Percentiles rank a stretch among this genome's conserved stretches.
phyloP scores from a whole-genome alignment of 1,140 invertebrate species.

The Drosophila pruinosa region DNA sequence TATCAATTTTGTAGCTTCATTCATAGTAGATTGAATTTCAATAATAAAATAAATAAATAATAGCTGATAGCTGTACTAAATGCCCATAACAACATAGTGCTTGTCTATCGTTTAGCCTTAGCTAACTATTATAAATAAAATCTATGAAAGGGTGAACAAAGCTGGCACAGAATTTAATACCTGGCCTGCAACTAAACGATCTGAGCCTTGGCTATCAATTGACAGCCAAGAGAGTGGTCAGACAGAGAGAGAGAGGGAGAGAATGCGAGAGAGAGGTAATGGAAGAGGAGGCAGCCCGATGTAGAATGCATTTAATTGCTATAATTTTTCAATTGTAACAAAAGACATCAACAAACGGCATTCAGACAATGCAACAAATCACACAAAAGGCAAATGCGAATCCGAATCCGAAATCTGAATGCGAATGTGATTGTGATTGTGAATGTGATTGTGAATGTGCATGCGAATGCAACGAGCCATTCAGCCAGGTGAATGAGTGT shows the following conservation, averaged over 20 bases:
- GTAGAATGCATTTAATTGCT: slow-evolving; percentile 66
- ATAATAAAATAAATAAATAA: no score
- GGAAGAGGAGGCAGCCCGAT: not conserved
- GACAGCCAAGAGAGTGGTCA: not conserved
- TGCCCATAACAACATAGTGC: not conserved
- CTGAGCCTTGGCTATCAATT: slow-evolving; percentile 45
- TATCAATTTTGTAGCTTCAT: no score
- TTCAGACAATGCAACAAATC: slow-evolving; percentile 60
- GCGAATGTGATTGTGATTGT: slow-evolving; percentile 13
- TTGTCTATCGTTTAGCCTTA: not conserved
- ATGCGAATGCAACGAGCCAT: slow-evolving; percentile 57
- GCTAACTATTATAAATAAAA: no score
- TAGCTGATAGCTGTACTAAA: no score
- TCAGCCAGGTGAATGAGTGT: slow-evolving; percentile 47
- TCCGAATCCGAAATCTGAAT: slow-evolving; percentile 49
- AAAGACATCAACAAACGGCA: slow-evolving; percentile 45
- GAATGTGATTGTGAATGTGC: slow-evolving; percentile 40
- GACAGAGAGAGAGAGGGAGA: not conserved
- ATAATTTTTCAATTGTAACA: slow-evolving; percentile 76
- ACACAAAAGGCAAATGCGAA: slow-evolving; percentile 50
- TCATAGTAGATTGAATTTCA: no score
- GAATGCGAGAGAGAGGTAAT: not conserved
- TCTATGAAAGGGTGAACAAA: not conserved
- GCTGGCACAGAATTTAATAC: slow-evolving; percentile 5
- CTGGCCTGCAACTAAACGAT: slow-evolving; percentile 9